Evolutionary conservation across 1,140 invertebrate genomes (phyloP), one percentile per base, ranked within the genome.

Genomic region (Hylyphantes graminicola): DNA sequence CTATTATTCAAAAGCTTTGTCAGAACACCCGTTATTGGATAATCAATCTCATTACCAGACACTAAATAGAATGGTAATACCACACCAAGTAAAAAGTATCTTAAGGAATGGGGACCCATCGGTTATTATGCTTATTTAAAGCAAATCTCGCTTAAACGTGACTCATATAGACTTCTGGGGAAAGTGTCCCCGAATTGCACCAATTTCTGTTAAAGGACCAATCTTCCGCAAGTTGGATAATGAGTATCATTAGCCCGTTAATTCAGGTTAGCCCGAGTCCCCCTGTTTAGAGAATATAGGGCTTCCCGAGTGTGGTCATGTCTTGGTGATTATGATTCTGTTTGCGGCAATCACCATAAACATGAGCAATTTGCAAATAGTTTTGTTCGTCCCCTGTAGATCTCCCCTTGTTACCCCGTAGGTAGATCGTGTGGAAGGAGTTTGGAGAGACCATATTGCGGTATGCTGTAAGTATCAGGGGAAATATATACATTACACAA

Each of bases 311-410:
- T 65, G 63, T 65, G 15, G 12, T 12, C 21, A 11, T 21, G 15
- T 65, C n/a, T n/a, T 15, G 61, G 80, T 83, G 70, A 83, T 83
- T 74, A 81, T 63, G 61, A 65, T 17, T 75, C 72, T 75, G 53
- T 35, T 13, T n/a, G 21, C 72, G 48, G 61, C 72, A 75, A 83
- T 83, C 68, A 83, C 61, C 80, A 83, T 83, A 83, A 83, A 83
- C 80, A 83, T 83, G 80, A 83, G 72, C 80, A 75, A 83, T 83
- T 83, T 83, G 15, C 21, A 19, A 55, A 64, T 83, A 74, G 50
- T 80, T 83, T 83, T 65, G 57, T 15, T 57, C 63, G 15, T 54
- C 50, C 48, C 21, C 15, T 79, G 17, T 53, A 17, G 50, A 51
- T 54, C 57, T 65, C 72, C 53, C 6, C 55, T 19, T 81, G 63